Base-by-base conservation (phyloP, 1,140 invertebrate species). In the Heliconius congener region DNA sequence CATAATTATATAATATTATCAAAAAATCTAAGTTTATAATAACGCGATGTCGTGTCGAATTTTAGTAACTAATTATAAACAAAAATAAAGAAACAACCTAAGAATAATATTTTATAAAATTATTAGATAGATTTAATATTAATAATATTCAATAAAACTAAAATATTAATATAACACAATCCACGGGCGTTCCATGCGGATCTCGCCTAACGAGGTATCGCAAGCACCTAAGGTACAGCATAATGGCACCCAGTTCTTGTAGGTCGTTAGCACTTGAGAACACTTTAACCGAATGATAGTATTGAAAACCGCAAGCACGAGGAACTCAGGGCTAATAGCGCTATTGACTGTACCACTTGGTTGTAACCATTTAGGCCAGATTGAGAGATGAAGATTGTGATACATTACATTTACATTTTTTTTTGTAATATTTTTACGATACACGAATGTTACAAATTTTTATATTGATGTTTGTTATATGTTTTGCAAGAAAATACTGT, bases 241-340 rank as follows among this genome's bases (percentile, higher is more conserved):
- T 79, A 77, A 81, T 77, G 27, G 76, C 72, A 73, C 60, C 60
- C 71, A 73, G 79, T 74, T 77, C 72, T 74, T 71, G 34, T 66
- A 73, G 76, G 75, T 77, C 79, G 79, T 78, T 81, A 78, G 66
- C 76, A 81, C 76, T 78, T 81, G 23, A 71, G 79, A 81, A 81
- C 75, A 75, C 39, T 78, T 78, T 78, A 81, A 74, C 73, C 39
- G 57, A 74, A 77, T 52, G 71, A 75, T 75, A 27, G 46, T 78
- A 81, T 81, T 71, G 80, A 71, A 81, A 78, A 81, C 66, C 80
- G 73, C 76, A 78, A 72, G 80, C 55, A 81, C 77, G 80, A 81
- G 76, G 80, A 81, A 81, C 76, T 81, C 57, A 55, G 73, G 66
- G 60, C 37, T 75, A 78, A 74, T 77, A 75, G 73, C 11, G 30